Conservation (phyloP, 2,888 invertebrate genomes). For the Pilophorus perplexus region DNA sequence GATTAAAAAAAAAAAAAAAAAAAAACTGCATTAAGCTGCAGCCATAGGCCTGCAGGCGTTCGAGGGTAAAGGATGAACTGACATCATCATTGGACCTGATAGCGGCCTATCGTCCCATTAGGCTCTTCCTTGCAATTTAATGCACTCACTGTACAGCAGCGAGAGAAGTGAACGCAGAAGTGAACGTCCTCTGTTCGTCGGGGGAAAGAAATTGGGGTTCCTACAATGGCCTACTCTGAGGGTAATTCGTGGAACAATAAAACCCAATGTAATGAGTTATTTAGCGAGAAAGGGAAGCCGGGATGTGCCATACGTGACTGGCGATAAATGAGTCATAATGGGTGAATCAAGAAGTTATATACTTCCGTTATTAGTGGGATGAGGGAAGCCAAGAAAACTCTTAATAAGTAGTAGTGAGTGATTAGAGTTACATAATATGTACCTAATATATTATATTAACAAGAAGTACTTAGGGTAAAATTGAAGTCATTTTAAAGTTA, state of each 20-base stretch:
- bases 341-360: not conserved
- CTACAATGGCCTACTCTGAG: slow-evolving; percentile 4
- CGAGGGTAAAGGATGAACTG: not conserved
- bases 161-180: not conserved
- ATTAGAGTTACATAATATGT: too few relatives aligned
- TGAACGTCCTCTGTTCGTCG: not conserved
- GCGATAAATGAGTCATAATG: not conserved
- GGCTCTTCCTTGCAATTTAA: slow-evolving; percentile 28
- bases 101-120: slow-evolving; percentile 22
- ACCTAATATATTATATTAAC: too few relatives aligned
- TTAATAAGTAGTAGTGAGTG: too few relatives aligned
- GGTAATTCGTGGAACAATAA: slow-evolving; percentile 15
- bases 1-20: too few relatives aligned
- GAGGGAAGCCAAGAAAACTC: too few relatives aligned
- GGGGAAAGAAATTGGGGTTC: not conserved
- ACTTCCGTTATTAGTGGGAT: too few relatives aligned
- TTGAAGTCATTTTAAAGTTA: too few relatives aligned
- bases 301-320: slow-evolving; percentile 7
- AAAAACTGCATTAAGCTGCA: too few relatives aligned
- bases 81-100: slow-evolving; percentile 8
- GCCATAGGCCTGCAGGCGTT: too few relatives aligned
- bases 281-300: not conserved
- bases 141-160: slow-evolving; percentile 18
- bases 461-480: too few relatives aligned
- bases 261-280: slow-evolving; percentile 15